Percentiles rank a stretch among this genome's conserved stretches.
Conservation (phyloP, 2,888 invertebrate genomes). For the Noctua comes region DNA sequence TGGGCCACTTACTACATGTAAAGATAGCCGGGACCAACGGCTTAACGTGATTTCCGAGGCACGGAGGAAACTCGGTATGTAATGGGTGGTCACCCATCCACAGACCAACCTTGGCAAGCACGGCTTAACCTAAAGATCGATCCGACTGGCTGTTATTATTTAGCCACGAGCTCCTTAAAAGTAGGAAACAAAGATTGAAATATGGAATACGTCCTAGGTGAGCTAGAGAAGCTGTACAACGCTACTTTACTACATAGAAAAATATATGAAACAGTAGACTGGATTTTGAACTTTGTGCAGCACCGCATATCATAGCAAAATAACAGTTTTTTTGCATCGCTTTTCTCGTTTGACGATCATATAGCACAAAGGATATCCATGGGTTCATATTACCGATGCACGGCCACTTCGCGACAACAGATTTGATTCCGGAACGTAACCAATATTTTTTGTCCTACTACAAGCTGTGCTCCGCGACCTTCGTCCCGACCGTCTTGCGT, state of each 20-base stretch:
- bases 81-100: too few species aligned
- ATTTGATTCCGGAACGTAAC: not conserved
- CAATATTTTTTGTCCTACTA: not conserved
- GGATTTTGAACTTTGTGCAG: not conserved
- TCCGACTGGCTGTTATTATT: too few species aligned
- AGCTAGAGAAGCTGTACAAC: not conserved
- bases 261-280: not conserved
- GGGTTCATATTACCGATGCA: conserved; percentile 15
- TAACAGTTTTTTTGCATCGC: not conserved
- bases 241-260: not conserved
- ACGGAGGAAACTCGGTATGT: too few species aligned
- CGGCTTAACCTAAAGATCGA: too few species aligned
- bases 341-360: not conserved
- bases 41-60: too few species aligned
- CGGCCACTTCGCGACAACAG: not conserved
- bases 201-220: conserved; percentile 4
- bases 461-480: too few species aligned
- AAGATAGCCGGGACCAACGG: too few species aligned
- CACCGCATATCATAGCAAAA: not conserved
- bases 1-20: too few species aligned
- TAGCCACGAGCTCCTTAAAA: not conserved
- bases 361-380: conserved; percentile 2
- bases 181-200: not conserved
- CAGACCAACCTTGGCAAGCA: too few species aligned
- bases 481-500: too few species aligned